A percentile compares a stretch with the other conserved stretches of the same genome.
Conservation (phyloP, 2,888 invertebrate genomes). For the Neoascia interrupta region DNA sequence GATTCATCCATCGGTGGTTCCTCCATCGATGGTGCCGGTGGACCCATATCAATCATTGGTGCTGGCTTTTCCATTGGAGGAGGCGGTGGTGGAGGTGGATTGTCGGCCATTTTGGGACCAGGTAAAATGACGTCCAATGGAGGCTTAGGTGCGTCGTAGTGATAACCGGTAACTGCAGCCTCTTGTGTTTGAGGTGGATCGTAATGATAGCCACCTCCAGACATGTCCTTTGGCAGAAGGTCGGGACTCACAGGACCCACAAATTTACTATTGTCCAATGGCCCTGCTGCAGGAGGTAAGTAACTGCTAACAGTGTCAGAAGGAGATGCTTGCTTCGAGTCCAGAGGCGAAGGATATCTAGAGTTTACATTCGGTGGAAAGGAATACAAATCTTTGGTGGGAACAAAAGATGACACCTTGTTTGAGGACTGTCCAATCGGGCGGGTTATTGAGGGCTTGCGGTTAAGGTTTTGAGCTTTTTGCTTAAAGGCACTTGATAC, state of each 20-base stretch:
- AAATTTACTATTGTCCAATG: constrained; percentile 71
- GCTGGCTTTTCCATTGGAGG: constrained; percentile 73
- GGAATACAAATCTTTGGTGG: constrained; percentile 75
- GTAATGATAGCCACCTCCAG: background rate
- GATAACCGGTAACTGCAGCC: constrained; percentile 34
- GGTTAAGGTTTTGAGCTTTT: constrained; percentile 67
- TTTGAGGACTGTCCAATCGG: constrained; percentile 70
- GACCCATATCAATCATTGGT: constrained; percentile 33
- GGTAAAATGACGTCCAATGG: constrained; percentile 5
- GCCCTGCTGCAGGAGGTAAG: constrained; percentile 76
- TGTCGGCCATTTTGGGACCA: constrained; percentile 50
- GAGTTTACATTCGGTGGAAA: constrained; percentile 77
- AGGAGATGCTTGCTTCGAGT: constrained; percentile 72
- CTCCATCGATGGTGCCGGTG: constrained; percentile 11
- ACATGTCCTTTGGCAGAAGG: constrained; percentile 66
- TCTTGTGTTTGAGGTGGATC: background rate
- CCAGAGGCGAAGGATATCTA: constrained; percentile 75
- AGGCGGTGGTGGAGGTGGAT: constrained; percentile 74
- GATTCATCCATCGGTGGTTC: constrained; percentile 11
- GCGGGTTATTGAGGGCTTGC: constrained; percentile 61
- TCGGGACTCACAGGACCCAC: constrained; percentile 72
- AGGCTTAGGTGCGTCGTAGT: constrained; percentile 23
- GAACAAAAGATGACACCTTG: constrained; percentile 72
- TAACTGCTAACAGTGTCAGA: constrained; percentile 76
- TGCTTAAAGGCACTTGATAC: constrained; percentile 73